phyloP scores from a whole-genome alignment of 2,113 vertebrate species.

The Catharus bicknelli region DNA sequence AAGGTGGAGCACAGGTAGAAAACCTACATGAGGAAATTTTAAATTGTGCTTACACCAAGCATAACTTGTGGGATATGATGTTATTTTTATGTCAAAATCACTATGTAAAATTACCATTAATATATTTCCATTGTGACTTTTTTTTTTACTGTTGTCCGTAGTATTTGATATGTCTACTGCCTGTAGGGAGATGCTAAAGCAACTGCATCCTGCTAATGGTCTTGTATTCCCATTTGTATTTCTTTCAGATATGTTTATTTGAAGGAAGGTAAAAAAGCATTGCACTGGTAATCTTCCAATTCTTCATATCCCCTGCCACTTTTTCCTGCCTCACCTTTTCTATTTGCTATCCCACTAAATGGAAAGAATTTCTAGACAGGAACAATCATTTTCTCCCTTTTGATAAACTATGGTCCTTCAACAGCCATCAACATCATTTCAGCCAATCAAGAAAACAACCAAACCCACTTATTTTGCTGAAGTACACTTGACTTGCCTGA shows the following conservation, averaged over 20 bases:
- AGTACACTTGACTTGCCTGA: not conserved
- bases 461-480: not conserved
- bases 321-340: not conserved
- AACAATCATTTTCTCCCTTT: not conserved
- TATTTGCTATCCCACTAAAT: not conserved
- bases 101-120: not conserved
- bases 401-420: not conserved
- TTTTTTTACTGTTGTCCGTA: not conserved
- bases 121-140: not conserved
- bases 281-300: not conserved
- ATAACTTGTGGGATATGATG: not conserved
- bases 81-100: not conserved
- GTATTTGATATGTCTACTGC: not conserved
- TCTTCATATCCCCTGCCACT: not conserved
- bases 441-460: conserved; percentile 7
- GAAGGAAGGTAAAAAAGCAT: not conserved
- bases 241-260: not conserved
- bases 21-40: not conserved
- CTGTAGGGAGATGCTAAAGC: not conserved
- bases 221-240: not conserved
- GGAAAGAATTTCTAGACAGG: not conserved
- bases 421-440: not conserved
- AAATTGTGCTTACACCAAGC: not conserved
- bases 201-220: not conserved
- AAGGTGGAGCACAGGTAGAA: not conserved